Percentiles rank a stretch among this genome's conserved stretches.
These are phyloP conservation scores for Seriola quinqueradiata DNA, from an alignment of 2,113 vertebrate genomes.

Conservation along the genomic window DNA sequence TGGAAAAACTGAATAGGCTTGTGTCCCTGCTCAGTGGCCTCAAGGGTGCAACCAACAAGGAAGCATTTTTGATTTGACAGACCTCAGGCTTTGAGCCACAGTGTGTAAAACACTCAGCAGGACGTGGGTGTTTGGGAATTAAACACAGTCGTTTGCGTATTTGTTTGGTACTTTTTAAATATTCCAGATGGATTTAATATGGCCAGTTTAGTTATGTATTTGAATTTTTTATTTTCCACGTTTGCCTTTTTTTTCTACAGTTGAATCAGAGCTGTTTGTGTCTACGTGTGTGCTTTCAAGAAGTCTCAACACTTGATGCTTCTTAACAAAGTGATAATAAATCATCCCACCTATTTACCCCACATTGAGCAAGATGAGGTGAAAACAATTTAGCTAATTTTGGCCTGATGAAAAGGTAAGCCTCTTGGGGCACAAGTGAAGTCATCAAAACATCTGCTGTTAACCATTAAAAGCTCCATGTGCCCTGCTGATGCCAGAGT, in stretches of 20 bases:
- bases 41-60: constrained; percentile 48
- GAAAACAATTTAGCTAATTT: constrained; percentile 66
- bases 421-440: constrained; percentile 51
- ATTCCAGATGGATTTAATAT: background rate
- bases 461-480: constrained; percentile 60
- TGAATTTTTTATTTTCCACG: background rate
- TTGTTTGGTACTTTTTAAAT: background rate
- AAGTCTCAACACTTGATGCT: constrained; percentile 24
- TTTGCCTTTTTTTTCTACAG: background rate
- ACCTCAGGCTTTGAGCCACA: constrained; percentile 47
- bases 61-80: constrained; percentile 60
- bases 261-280: background rate
- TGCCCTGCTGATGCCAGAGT: constrained; percentile 31
- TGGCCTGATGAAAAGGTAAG: constrained; percentile 57
- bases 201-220: background rate
- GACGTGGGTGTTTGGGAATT: constrained; percentile 20
- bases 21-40: constrained; percentile 50
- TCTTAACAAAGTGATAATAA: constrained; percentile 61
- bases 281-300: background rate
- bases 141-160: background rate
- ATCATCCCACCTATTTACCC: constrained; percentile 67
- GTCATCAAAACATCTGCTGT: constrained; percentile 71
- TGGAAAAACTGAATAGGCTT: constrained; percentile 48
- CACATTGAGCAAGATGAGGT: constrained; percentile 66
- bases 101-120: constrained; percentile 47